Evolutionary conservation across 2,113 vertebrate genomes (phyloP), one percentile per base, ranked within the genome.

Genomic region (Emydura subglobosa): DNA sequence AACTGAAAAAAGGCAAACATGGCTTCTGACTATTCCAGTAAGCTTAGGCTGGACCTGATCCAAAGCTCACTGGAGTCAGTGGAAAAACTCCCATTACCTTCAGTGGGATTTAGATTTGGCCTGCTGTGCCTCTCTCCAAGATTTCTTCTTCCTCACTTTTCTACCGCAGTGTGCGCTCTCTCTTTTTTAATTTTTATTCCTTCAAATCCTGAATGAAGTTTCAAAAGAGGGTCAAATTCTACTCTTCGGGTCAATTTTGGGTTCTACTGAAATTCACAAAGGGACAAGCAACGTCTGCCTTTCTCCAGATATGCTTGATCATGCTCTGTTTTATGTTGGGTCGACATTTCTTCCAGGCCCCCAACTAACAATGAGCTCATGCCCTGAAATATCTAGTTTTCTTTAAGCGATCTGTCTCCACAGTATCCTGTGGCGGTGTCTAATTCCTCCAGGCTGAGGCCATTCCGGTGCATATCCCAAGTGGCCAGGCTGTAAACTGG

Each of bases 21-120:
- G 8, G 21, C 11, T 76, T 10, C 83, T 61, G 3, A 13, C 81
- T 72, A 31, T 55, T 25, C 14, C 44, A 31, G 7, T 49, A 80
- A 91, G 53, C 7, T 80, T n/a, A 54, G 93, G 24, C 17, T 44
- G 3, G 9, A 1, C 4, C 49, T 87, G 13, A 3, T 22, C 42
- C 5, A 44, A 5, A 53, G 39, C 2, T 6, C 61, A 54, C n/a
- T 79, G 61, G 86, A 83, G 82, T 80, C 4, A 50, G 31, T 10
- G 82, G 29, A 42, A 2, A 49, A 57, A 51, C 34, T 50, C 0
- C 0, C 10, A 54, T 80, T 74, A 39, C 39, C 19, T 2, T 86
- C 81, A 83, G 14, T 14, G 68, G 85, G 12, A 14, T 82, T 50
- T 50, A 21, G 82, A 2, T 61, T 19, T 83, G 78, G 21, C 16